These are phyloP conservation scores for Drosophila pruinosa DNA, from an alignment of 1,140 invertebrate species.

Conservation along the genomic window DNA sequence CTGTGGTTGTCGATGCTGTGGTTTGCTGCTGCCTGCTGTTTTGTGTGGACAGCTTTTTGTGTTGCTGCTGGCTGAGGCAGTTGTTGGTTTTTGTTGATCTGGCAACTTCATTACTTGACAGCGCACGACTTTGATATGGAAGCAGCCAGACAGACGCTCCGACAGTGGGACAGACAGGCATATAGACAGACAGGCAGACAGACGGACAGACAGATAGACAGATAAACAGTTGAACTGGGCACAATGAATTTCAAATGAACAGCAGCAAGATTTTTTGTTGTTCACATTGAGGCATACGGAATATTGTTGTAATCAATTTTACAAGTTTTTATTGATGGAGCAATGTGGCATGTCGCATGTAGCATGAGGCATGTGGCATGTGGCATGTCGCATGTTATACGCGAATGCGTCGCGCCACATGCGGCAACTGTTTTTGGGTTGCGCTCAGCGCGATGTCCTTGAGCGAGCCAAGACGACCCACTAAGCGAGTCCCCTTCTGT, in stretches of 20 bases:
- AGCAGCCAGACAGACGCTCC: conserved; percentile 3
- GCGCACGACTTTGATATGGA: conserved; percentile 75
- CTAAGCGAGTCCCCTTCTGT: not conserved
- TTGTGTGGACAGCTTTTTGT: conserved; percentile 50
- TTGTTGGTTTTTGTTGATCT: conserved; percentile 77
- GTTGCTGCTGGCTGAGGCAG: conserved; percentile 29
- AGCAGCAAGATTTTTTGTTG: conserved; percentile 11
- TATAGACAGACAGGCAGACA: not conserved
- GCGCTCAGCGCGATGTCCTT: conserved; percentile 47
- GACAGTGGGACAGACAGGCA: not conserved
- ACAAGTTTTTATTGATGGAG: conserved; percentile 72
- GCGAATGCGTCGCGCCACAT: not conserved
- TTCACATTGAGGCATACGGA: conserved; percentile 12
- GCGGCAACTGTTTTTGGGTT: conserved; percentile 40
- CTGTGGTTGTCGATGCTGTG: conserved; percentile 7
- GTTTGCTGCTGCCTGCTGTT: conserved; percentile 37
- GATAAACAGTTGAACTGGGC: conserved; percentile 5
- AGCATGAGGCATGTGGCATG: conserved; percentile 54
- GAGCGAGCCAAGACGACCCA: conserved; percentile 31
- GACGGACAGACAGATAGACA: not conserved
- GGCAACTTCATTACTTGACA: conserved; percentile 81
- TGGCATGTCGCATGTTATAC: not conserved
- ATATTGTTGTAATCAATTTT: conserved; percentile 75
- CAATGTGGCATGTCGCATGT: conserved; percentile 24
- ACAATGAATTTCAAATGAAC: conserved; percentile 55